Evolutionary conservation across 2,113 vertebrate species (phyloP), one percentile per base, ranked within the genome.

Genomic region (Antechinus flavipes): DNA sequence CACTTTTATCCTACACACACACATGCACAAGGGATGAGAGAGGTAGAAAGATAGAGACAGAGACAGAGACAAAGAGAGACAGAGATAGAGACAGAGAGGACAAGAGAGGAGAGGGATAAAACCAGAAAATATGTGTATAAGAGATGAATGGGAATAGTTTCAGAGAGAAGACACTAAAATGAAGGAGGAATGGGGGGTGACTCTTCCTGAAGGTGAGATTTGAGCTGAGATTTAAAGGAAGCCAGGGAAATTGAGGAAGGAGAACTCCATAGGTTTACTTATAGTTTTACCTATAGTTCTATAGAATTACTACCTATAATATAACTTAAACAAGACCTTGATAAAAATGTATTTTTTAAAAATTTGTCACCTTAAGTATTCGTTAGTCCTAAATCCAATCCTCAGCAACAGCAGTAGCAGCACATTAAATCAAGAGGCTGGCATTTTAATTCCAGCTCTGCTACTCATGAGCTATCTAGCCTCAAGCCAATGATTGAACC

Each of bases 401-500:
- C 61, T 76, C 35, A n/a, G 12, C 58, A 61, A 3, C 27, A 52
- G 50, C 50, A 52, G 9, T 26, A 61, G 58, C 27, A 61, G 58
- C 61, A 76, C 35, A 76, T n/a, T 76, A 16, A 68, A 14, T 68
- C 58, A 68, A 68, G 27, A 19, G 5, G 12, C n/a, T 76, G 4
- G 61, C 3, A 25, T 61, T 30, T 2, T 30, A 30, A 12, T 61
- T 26, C 61, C 61, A 68, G 10, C 30, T 68, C 27, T 35, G 56
- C 56, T 58, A 27, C 30, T 68, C 12, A 68, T 35, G 61, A 14
- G 30, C 11, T 35, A 12, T 14, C 3, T 93, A 68, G 8, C 35
- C 24, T 96, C 52, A 96, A 97, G 54, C 8, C 58, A 95, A 50
- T 94, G 42, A 58, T 94, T 94, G 25, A 95, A 96, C 90, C 91